A percentile compares a stretch with the other conserved stretches of the same genome.
Evolutionary conservation across 2,797 vertebrate species (phyloP).

Genomic region (Allobates femoralis): DNA sequence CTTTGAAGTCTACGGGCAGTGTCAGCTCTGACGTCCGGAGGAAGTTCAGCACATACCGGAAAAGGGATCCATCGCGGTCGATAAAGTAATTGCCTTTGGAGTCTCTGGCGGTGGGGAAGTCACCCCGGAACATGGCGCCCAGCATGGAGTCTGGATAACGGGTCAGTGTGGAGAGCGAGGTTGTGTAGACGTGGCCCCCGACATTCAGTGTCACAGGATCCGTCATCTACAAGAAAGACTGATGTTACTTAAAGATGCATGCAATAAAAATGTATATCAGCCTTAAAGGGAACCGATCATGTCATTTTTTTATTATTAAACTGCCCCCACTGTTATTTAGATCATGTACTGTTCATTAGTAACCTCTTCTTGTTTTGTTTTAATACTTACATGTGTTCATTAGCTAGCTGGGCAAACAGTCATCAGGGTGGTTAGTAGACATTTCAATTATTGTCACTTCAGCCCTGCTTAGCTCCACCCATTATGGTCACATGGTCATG

Average conservation of each 20-base stretch:
- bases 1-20: slow-evolving; percentile 93
- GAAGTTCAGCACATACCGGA: slow-evolving; percentile 97
- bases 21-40: slow-evolving; percentile 96
- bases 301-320: too few species aligned
- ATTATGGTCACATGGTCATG: too few species aligned
- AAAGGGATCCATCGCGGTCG: slow-evolving; percentile 95
- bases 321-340: too few species aligned
- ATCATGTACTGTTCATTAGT: too few species aligned
- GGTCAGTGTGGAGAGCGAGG: slow-evolving; percentile 92
- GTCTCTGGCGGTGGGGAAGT: slow-evolving; percentile 94
- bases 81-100: slow-evolving; percentile 98
- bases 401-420: too few species aligned
- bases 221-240: slow-evolving; percentile 84
- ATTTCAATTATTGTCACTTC: too few species aligned
- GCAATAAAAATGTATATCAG: too few species aligned
- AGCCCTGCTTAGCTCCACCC: too few species aligned
- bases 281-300: too few species aligned
- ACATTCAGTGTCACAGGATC: slow-evolving; percentile 97
- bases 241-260: neutral
- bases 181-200: slow-evolving; percentile 95
- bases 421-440: too few species aligned
- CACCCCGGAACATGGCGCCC: slow-evolving; percentile 97
- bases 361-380: too few species aligned
- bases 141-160: slow-evolving; percentile 99
- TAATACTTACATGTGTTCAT: too few species aligned